A percentile compares a stretch with the other conserved stretches of the same genome.
Conservation (phyloP, 1,140 invertebrate genomes). For the Zaprionus camerounensis region DNA sequence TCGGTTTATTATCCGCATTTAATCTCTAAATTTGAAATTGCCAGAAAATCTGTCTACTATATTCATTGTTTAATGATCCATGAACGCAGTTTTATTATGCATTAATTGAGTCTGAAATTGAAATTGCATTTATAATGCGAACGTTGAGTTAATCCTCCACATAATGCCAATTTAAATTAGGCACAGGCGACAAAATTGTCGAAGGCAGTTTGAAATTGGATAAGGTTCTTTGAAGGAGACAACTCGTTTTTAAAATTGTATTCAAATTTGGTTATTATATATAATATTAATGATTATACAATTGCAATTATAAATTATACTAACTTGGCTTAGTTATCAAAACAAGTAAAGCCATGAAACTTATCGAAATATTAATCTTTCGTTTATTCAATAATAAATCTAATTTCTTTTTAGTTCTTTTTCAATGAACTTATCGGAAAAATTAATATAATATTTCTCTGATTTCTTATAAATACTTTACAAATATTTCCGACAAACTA, state of each 20-base stretch:
- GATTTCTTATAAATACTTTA: too few species aligned
- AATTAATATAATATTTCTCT: too few species aligned
- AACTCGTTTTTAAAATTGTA: not conserved
- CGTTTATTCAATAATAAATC: too few species aligned
- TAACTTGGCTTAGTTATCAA: too few species aligned
- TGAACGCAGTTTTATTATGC: not conserved
- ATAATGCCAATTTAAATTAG: not conserved
- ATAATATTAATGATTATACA: too few species aligned
- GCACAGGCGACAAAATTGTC: not conserved
- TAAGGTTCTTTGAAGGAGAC: not conserved
- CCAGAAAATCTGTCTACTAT: not conserved
- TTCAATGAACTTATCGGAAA: too few species aligned
- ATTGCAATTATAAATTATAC: too few species aligned
- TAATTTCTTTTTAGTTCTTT: too few species aligned
- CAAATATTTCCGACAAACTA: not conserved
- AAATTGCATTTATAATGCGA: conserved; percentile 4
- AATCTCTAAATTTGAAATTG: not conserved
- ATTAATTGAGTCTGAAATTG: not conserved
- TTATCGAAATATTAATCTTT: too few species aligned
- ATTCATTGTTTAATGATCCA: not conserved
- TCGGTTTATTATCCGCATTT: conserved; percentile 2
- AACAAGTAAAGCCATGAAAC: too few species aligned
- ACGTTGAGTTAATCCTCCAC: not conserved
- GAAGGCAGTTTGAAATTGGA: not conserved
- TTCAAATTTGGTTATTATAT: not conserved